Evolutionary conservation across 2,797 vertebrate genomes (phyloP).

Genomic region (Parambassis ranga): DNA sequence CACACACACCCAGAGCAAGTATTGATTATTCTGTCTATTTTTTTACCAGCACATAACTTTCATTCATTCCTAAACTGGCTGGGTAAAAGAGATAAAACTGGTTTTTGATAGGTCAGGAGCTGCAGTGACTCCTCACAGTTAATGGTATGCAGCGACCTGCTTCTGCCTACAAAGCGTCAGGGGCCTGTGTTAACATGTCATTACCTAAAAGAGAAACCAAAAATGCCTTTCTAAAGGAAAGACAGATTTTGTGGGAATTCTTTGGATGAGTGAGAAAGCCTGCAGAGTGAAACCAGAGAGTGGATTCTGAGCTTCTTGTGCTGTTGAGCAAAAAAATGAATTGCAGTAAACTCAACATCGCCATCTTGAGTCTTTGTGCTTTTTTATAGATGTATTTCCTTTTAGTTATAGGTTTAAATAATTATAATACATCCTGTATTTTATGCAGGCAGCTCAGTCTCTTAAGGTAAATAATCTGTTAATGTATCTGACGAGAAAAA

Average conservation of each 20-base stretch:
- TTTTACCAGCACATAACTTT: too few species aligned
- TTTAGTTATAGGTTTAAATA: background rate
- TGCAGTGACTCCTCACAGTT: background rate
- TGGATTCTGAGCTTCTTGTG: too few species aligned
- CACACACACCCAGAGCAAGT: too few species aligned
- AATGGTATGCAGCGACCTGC: conserved; percentile 15
- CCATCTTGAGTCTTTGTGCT: background rate
- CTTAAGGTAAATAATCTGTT: too few species aligned
- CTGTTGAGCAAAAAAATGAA: background rate
- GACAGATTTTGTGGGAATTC: background rate
- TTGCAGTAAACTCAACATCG: conserved; percentile 1
- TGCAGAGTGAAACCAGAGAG: background rate
- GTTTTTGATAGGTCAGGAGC: too few species aligned
- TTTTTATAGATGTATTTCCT: background rate
- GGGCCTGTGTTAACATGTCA: conserved; percentile 27
- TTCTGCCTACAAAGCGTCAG: background rate
- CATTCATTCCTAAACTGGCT: too few species aligned
- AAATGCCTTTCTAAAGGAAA: background rate
- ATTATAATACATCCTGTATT: background rate
- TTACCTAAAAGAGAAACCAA: background rate
- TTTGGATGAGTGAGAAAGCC: background rate
- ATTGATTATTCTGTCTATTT: too few species aligned
- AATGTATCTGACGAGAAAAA: too few species aligned
- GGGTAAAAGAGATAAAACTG: too few species aligned
- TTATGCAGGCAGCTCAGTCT: too few species aligned